Conservation (phyloP, 53 echinoderm and acorn worm genomes). For the Echinometra lucunter region DNA sequence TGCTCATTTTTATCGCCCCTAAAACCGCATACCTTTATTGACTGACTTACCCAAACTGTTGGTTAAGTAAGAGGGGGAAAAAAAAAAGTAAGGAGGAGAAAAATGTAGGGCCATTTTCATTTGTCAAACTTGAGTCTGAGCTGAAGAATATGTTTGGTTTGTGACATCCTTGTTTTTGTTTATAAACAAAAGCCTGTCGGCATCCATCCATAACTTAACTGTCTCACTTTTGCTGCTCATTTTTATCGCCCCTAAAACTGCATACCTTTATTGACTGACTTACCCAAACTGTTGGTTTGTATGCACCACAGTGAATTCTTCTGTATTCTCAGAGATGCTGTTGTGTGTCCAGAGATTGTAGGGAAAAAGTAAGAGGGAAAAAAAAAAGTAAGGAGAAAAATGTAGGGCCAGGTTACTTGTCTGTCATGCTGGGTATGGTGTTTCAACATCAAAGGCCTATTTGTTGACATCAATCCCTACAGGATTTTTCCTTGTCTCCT, state of each 20-base stretch:
- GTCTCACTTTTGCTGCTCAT: slow-evolving; percentile 12
- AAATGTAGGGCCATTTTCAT: too few species aligned
- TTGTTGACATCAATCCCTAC: slow-evolving; percentile 58
- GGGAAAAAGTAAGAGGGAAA: background rate
- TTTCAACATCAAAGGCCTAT: slow-evolving; percentile 70
- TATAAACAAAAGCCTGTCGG: slow-evolving; percentile 7
- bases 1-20: background rate
- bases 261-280: background rate
- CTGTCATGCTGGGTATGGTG: slow-evolving; percentile 61
- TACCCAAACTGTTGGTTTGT: slow-evolving; percentile 42
- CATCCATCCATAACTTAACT: slow-evolving; percentile 25
- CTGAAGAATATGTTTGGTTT: background rate
- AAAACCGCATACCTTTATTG: background rate
- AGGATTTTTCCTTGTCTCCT: background rate
- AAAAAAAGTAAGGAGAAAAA: background rate
- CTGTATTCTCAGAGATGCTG: background rate
- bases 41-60: slow-evolving; percentile 15
- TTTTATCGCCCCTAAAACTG: background rate
- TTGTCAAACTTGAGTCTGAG: background rate
- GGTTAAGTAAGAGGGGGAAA: too few species aligned
- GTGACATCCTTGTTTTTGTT: slow-evolving; percentile 44
- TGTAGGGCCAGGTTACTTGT: slow-evolving; percentile 64
- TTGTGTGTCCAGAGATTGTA: background rate
- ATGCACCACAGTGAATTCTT: background rate
- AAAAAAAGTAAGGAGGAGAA: too few species aligned